A percentile compares a stretch with the other conserved stretches of the same genome.
These are phyloP conservation scores for Lithobius niger DNA, from an alignment of 1,140 invertebrate genomes.

Conservation along the genomic window DNA sequence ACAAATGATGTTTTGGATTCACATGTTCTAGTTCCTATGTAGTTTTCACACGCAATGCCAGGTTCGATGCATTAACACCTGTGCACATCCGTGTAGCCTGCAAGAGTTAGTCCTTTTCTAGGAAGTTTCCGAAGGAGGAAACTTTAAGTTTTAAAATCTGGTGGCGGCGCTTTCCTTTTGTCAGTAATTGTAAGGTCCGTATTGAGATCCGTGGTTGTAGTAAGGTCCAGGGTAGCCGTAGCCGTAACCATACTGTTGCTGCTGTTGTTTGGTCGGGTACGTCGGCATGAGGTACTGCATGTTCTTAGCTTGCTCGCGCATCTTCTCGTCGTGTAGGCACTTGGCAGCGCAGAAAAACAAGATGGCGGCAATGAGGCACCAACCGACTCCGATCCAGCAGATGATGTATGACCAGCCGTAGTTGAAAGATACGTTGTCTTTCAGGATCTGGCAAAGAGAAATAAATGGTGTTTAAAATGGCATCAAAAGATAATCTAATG, in stretches of 20 bases:
- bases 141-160: too few species aligned
- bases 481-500: too few species aligned
- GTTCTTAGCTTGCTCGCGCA: constrained; percentile 85
- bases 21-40: too few species aligned
- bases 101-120: too few species aligned
- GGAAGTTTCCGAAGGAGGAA: too few species aligned
- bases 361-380: constrained; percentile 72
- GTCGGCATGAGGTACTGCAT: constrained; percentile 97
- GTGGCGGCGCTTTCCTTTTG: too few species aligned
- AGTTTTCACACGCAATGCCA: too few species aligned
- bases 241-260: constrained; percentile 65
- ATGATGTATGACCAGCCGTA: constrained; percentile 94
- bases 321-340: constrained; percentile 78
- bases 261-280: constrained; percentile 85
- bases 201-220: constrained; percentile 72
- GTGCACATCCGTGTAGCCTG: too few species aligned
- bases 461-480: too few species aligned
- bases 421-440: constrained; percentile 66
- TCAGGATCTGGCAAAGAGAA: constrained; percentile 62
- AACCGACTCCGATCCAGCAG: constrained; percentile 84
- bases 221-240: constrained; percentile 67
- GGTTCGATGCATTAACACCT: too few species aligned
- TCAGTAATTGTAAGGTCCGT: constrained; percentile 58
- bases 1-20: too few species aligned
- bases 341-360: constrained; percentile 82